Conservation (phyloP, 2,888 invertebrate genomes). For the Oeneis ivallda region DNA sequence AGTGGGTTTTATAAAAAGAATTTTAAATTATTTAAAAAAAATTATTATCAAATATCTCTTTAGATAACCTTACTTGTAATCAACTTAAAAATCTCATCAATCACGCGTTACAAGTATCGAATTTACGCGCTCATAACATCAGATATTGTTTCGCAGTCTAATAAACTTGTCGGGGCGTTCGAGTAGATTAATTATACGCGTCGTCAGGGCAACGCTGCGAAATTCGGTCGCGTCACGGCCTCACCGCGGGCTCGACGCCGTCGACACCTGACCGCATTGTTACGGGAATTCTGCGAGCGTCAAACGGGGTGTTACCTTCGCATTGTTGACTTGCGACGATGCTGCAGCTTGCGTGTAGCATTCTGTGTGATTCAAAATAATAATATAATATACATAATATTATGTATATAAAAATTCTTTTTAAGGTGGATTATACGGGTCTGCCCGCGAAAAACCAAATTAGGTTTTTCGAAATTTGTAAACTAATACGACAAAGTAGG, state of each 20-base stretch:
- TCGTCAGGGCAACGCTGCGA: constrained; percentile 40
- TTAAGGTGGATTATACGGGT: too few species aligned
- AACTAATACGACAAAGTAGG: too few species aligned
- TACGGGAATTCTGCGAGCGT: constrained; percentile 55
- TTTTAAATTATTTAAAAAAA: too few species aligned
- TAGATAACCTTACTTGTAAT: too few species aligned
- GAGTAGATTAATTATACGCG: constrained; percentile 48
- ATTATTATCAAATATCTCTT: too few species aligned
- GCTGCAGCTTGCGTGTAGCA: constrained; percentile 1
- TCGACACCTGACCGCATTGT: constrained; percentile 62
- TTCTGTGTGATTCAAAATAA: constrained; percentile 4
- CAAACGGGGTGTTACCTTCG: constrained; percentile 36
- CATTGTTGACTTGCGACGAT: constrained; percentile 32
- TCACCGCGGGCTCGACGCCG: constrained; percentile 48
- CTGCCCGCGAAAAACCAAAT: too few species aligned
- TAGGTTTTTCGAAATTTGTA: too few species aligned
- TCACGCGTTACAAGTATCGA: constrained; percentile 37
- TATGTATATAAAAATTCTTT: too few species aligned
- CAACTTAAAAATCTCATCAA: constrained; percentile 24
- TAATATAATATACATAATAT: too few species aligned
- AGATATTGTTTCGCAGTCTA: constrained; percentile 44
- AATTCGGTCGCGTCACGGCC: constrained; percentile 41
- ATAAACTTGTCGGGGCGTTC: constrained; percentile 45
- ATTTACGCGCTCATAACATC: constrained; percentile 32
- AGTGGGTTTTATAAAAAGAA: too few species aligned